Percentiles rank a stretch among this genome's conserved stretches.
phyloP scores from a whole-genome alignment of 2,888 invertebrate genomes.

The Odontocolon sp. region DNA sequence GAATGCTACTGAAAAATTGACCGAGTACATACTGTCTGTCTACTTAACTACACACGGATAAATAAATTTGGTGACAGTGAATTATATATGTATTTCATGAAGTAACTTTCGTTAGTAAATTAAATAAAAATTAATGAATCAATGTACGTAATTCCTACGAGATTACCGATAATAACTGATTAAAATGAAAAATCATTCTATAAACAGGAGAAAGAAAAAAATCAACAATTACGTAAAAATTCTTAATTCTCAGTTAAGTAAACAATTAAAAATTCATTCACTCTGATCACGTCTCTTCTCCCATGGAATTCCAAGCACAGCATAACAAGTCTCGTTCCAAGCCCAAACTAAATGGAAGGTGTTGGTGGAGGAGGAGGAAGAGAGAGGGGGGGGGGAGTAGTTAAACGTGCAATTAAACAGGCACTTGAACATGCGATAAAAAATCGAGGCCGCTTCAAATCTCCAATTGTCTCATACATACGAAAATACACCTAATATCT shows the following conservation, averaged over 20 bases:
- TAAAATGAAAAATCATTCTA: neutral
- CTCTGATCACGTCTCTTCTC: constrained; percentile 2
- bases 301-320: constrained; percentile 12
- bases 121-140: constrained; percentile 10
- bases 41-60: constrained; percentile 19
- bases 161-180: constrained; percentile 5
- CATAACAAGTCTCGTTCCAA: constrained; percentile 22
- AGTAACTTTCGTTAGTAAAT: constrained; percentile 42
- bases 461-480: constrained; percentile 10
- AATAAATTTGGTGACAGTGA: constrained; percentile 27
- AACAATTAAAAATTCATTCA: constrained; percentile 43
- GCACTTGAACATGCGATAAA: constrained; percentile 40
- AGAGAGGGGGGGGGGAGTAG: too few relatives aligned
- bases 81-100: constrained; percentile 37
- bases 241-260: constrained; percentile 33
- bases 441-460: constrained; percentile 36
- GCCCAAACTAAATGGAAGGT: too few relatives aligned
- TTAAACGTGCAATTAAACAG: constrained; percentile 44
- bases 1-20: neutral
- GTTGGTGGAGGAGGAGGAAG: too few relatives aligned
- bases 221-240: constrained; percentile 3
- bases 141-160: constrained; percentile 20
- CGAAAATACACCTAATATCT: neutral
- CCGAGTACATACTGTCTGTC: constrained; percentile 12
- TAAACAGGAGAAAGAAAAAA: neutral